Evolutionary conservation across 2,797 vertebrate species (phyloP), one percentile per base, ranked within the genome.

Genomic region (Poecilia wingei): DNA sequence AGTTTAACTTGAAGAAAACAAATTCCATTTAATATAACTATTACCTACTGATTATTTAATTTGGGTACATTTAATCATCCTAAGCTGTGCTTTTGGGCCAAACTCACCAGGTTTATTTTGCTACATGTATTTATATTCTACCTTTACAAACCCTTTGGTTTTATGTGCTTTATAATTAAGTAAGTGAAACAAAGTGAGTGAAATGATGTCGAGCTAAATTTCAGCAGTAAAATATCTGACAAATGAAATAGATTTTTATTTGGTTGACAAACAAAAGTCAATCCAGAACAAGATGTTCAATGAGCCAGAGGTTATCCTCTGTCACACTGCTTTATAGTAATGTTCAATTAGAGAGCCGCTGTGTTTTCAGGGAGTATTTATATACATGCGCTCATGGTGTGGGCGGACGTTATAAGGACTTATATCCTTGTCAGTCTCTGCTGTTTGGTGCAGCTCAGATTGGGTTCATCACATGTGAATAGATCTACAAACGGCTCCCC

Each of bases 381-480:
- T 76, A 36, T 2, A 3, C 13, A 69, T 3, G 3, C 25, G 51
- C 10, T 0, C 6, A 69, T 3, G 68, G 13, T 57, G 46, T n/a
- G 10, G 5, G 47, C 6, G 59, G 53, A 36, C 59, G 74, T 70
- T 43, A 33, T 33, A 64, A 33, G 59, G 45, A 88, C 53, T 64
- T 86, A 59, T 57, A n/a, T 83, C 47, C 57, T 84, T 74, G 68
- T 78, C 64, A 71, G 79, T 74, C 72, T 80, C 72, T 90, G 69
- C 78, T 77, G 80, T 84, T 82, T 83, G 79, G 75, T 88, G 87
- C 77, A 79, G 72, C 86, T 90, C 86, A 87, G 88, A 91, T 90
- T 86, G 88, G 87, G 84, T 87, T 92, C 88, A 92, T 92, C 90
- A 87, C 79, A 49, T 90, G 88, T 89, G 86, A 89, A 89, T 91